Evolutionary conservation across 2,888 invertebrate species (phyloP), one percentile per base, ranked within the genome.

Genomic region (Epirrhoe alternata): DNA sequence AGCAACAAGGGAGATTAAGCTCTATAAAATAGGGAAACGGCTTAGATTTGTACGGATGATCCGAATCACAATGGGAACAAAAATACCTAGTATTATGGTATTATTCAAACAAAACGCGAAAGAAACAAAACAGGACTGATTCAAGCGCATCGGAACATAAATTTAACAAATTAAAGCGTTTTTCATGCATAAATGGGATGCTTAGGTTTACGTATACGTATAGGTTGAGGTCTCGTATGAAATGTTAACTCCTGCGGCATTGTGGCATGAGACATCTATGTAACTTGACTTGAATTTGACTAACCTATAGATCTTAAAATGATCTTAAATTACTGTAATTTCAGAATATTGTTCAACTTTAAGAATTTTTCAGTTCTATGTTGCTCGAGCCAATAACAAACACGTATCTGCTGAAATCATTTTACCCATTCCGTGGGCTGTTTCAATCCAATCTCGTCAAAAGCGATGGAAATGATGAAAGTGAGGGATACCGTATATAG

Each of bases 141-240:
- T 83, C 83, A 84, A 86, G 83, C 81, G 81, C 85, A 83, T 84
- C 82, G 81, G 81, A 80, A 78, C 83, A 88, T 87, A 88, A 87
- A 87, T 87, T 84, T 81, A 80, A 74, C 76, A 81, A 85, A 87
- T 83, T 55, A 62, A 38, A 51, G 84, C 80, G 79, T 84, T 86
- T 86, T 86, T 84, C 84, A 85, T 85, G 84, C 76, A 78, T 51
- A 57, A 54, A 56, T 54, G 30, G 55, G 50, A 33, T 55, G 52
- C 52, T 59, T 53, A 38, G 38, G 38, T 12, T 16, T 30, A 56
- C n/a, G n/a, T n/a, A n/a, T n/a, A n/a, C n/a, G n/a, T 30, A 42
- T 16, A 12, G 42, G 45, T 42, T n/a, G 5, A 56, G 50, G 24
- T 47, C 61, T 47, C 56, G 24, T 10, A 42, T 10, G 38, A 12